phyloP scores from a whole-genome alignment of 2,888 invertebrate species.

The Mesodorylaimus sp. region DNA sequence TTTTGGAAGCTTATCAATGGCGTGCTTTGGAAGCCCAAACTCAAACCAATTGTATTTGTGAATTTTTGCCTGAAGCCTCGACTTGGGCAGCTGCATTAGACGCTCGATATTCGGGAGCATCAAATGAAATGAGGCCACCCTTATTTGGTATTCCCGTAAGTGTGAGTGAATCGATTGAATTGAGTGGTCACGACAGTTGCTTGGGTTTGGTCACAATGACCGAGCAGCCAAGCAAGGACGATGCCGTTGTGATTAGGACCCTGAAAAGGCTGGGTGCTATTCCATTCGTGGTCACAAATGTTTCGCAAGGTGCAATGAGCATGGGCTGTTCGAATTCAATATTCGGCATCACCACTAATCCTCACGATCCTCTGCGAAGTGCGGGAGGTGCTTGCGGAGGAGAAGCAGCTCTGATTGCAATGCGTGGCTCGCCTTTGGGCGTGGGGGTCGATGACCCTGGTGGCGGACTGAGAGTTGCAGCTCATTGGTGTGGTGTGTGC shows the following conservation, averaged over 20 bases:
- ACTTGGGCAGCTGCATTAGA: not conserved
- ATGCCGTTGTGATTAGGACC: conserved; percentile 14
- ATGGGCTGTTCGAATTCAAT: conserved; percentile 23
- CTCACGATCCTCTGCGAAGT: conserved; percentile 18
- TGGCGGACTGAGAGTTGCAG: conserved; percentile 33
- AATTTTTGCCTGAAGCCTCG: not conserved
- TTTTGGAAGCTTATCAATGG: not conserved
- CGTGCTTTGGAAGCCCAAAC: not conserved
- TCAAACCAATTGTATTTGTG: not conserved
- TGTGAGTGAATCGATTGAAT: not conserved
- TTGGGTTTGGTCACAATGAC: not conserved
- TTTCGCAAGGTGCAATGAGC: conserved; percentile 21
- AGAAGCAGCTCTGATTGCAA: conserved; percentile 31
- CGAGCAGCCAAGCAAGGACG: conserved; percentile 15
- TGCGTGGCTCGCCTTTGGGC: conserved; percentile 32
- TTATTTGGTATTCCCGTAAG: conserved; percentile 2
- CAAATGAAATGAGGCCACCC: not conserved
- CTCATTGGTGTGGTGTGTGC: conserved; percentile 32
- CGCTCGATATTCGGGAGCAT: not conserved
- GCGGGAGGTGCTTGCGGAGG: conserved; percentile 34
- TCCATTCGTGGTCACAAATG: conserved; percentile 33
- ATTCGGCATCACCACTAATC: conserved; percentile 29
- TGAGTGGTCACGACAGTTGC: not conserved
- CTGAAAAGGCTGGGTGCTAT: conserved; percentile 29
- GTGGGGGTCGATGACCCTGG: conserved; percentile 33